phyloP scores from a whole-genome alignment of 2,888 invertebrate genomes.

The Prosopocoilus inquinatus region DNA sequence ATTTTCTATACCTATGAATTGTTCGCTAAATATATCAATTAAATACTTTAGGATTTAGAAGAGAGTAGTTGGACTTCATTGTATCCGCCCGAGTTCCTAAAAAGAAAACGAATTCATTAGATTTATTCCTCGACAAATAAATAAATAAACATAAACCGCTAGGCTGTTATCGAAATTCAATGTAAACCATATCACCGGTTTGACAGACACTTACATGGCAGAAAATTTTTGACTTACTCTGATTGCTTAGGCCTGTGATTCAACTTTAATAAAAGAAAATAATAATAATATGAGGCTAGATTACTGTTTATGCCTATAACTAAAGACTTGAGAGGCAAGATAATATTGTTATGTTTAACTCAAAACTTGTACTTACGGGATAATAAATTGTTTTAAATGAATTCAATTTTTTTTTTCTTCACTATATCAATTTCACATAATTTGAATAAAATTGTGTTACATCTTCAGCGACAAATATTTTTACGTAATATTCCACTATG shows the following conservation, averaged over 20 bases:
- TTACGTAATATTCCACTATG: no score
- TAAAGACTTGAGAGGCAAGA: slow-evolving; percentile 42
- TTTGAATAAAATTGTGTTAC: no score
- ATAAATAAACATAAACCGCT: not conserved
- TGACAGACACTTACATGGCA: slow-evolving; percentile 18
- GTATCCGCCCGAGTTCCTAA: slow-evolving; percentile 21
- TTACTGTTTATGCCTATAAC: slow-evolving; percentile 39
- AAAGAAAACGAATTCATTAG: no score
- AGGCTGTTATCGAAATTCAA: not conserved
- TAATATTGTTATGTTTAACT: slow-evolving; percentile 50
- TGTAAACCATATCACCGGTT: slow-evolving; percentile 4
- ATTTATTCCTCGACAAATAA: not conserved
- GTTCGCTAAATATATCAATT: slow-evolving; percentile 21
- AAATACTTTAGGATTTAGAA: slow-evolving; percentile 15
- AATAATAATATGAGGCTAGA: slow-evolving; percentile 27
- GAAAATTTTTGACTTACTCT: slow-evolving; percentile 23
- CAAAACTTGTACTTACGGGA: slow-evolving; percentile 46
- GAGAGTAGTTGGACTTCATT: slow-evolving; percentile 32
- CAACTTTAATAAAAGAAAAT: slow-evolving; percentile 34
- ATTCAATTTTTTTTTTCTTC: not conserved
- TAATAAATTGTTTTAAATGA: slow-evolving; percentile 47
- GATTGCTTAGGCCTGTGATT: slow-evolving; percentile 44
- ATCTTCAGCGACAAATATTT: no score
- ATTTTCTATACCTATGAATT: slow-evolving; percentile 21
- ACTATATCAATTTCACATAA: no score